Percentiles rank a stretch among this genome's conserved stretches.
These are phyloP conservation scores for Trematomus loennbergii DNA, from an alignment of 2,113 vertebrate species.

Conservation along the genomic window DNA sequence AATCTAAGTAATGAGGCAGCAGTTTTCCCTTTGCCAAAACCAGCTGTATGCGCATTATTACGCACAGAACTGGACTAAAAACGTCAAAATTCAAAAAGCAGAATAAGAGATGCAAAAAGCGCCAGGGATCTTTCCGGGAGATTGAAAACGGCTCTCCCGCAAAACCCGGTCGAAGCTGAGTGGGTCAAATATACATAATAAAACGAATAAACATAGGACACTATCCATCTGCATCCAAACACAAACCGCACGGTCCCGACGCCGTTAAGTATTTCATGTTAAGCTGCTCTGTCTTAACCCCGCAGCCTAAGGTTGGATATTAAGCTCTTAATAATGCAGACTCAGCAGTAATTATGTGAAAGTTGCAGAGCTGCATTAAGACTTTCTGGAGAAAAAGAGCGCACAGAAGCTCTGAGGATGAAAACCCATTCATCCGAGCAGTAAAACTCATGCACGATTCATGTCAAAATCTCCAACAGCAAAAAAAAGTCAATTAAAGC, in stretches of 20 bases:
- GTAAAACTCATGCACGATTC: slow-evolving; percentile 52
- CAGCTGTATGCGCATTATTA: slow-evolving; percentile 46
- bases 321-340: slow-evolving; percentile 67
- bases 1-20: background rate
- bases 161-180: slow-evolving; percentile 81
- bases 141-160: slow-evolving; percentile 87
- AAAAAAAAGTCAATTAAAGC: slow-evolving; percentile 47
- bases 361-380: slow-evolving; percentile 63
- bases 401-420: slow-evolving; percentile 37
- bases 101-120: slow-evolving; percentile 49
- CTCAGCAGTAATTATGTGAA: slow-evolving; percentile 75
- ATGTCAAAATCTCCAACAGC: slow-evolving; percentile 26
- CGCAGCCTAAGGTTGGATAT: slow-evolving; percentile 51
- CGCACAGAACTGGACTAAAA: slow-evolving; percentile 33
- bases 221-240: slow-evolving; percentile 71
- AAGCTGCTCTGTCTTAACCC: slow-evolving; percentile 25
- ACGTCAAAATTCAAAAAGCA: slow-evolving; percentile 30
- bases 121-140: slow-evolving; percentile 80
- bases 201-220: slow-evolving; percentile 79
- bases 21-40: slow-evolving; percentile 23
- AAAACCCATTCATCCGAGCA: slow-evolving; percentile 59
- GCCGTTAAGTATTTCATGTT: slow-evolving; percentile 25
- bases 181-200: slow-evolving; percentile 85
- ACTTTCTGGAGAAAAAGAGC: slow-evolving; percentile 67
- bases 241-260: slow-evolving; percentile 55